phyloP scores from a whole-genome alignment of 2,113 vertebrate genomes.

The Austrofundulus limnaeus region DNA sequence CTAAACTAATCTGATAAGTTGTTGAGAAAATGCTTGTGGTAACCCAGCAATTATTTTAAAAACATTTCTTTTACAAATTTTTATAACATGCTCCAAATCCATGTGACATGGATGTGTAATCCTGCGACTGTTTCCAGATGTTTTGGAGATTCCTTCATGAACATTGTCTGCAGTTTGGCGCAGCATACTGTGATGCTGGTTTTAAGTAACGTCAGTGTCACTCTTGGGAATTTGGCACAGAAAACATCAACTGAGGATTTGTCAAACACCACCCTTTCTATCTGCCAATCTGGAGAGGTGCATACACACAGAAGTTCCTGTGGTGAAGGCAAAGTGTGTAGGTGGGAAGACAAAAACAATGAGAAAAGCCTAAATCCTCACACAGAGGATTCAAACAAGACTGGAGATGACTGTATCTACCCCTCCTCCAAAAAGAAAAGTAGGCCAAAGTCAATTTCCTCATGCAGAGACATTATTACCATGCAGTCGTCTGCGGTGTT shows the following conservation, averaged over 20 bases:
- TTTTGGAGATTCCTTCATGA: too few species aligned
- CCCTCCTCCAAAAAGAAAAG: slow-evolving; percentile 2
- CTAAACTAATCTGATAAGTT: too few species aligned
- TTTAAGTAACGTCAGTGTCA: slow-evolving; percentile 67
- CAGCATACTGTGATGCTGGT: not conserved
- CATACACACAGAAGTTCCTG: slow-evolving; percentile 48
- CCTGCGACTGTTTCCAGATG: too few species aligned
- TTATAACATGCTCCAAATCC: too few species aligned
- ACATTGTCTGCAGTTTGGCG: too few species aligned
- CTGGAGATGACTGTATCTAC: not conserved
- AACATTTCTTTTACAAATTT: too few species aligned
- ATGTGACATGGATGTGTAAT: too few species aligned
- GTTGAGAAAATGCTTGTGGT: too few species aligned
- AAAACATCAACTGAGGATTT: slow-evolving; percentile 49
- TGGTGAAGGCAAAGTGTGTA: slow-evolving; percentile 42
- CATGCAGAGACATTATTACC: slow-evolving; percentile 18
- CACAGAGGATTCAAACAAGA: slow-evolving; percentile 37
- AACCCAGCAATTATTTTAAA: too few species aligned
- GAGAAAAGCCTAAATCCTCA: slow-evolving; percentile 53
- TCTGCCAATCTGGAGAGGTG: slow-evolving; percentile 55
- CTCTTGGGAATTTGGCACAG: slow-evolving; percentile 59
- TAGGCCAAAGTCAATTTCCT: slow-evolving; percentile 41
- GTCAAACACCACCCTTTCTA: slow-evolving; percentile 65
- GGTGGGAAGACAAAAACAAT: slow-evolving; percentile 62
- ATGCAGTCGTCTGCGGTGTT: slow-evolving; percentile 29